phyloP scores from a whole-genome alignment of 2,113 vertebrate species.

The Rissa tridactyla region DNA sequence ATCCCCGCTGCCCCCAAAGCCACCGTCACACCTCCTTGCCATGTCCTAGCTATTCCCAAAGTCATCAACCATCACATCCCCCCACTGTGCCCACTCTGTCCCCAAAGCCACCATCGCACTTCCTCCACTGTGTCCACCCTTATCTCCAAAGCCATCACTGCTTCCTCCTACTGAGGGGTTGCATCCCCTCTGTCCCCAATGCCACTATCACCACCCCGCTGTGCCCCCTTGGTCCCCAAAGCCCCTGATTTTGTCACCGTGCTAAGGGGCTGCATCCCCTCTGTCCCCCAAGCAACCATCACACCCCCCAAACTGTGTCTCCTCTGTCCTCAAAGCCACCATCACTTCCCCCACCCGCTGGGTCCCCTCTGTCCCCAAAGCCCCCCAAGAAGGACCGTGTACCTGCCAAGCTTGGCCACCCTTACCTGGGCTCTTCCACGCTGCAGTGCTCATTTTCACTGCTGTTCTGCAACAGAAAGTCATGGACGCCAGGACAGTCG shows the following conservation, averaged over 20 bases:
- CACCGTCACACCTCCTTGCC: too few relatives aligned
- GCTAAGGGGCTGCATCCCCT: neutral
- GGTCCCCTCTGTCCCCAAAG: neutral
- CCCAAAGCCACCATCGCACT: neutral
- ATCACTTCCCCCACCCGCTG: neutral
- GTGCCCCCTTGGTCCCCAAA: neutral
- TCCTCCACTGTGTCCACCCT: neutral
- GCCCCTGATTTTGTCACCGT: neutral
- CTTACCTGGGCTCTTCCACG: conserved; percentile 7
- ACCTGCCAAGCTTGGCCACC: neutral
- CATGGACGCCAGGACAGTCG: neutral
- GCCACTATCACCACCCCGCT: neutral
- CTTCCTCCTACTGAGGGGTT: neutral
- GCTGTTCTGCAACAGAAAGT: conserved; percentile 19
- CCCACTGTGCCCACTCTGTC: accelerated
- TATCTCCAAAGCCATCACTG: neutral
- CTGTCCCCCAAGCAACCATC: neutral
- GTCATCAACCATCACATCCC: too few relatives aligned
- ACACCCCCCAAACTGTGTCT: neutral
- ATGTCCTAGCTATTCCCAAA: neutral
- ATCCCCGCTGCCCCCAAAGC: neutral
- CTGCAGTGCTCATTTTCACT: conserved; percentile 29
- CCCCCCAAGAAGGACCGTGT: accelerated
- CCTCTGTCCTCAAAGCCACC: neutral
- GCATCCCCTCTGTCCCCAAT: neutral